Conservation (phyloP, 2,113 vertebrate genomes). For the Gavia stellata region DNA sequence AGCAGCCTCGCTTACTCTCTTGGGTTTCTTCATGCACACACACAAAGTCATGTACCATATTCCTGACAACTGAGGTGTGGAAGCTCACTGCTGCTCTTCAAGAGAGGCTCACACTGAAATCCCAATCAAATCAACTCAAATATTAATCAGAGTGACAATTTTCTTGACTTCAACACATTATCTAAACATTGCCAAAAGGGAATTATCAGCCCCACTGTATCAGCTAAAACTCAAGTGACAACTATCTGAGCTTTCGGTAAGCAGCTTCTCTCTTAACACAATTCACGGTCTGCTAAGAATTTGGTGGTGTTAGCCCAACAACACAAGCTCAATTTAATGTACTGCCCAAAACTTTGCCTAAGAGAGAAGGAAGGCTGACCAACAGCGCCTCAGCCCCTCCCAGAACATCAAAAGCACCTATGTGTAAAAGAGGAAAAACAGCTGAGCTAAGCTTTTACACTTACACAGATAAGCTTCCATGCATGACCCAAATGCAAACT, state of each 20-base stretch:
- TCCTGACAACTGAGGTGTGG: background rate
- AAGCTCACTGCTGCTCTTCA: background rate
- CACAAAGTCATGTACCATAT: background rate
- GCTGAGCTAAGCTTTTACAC: background rate
- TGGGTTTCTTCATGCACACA: background rate
- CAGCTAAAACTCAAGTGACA: background rate
- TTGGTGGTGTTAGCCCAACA: background rate
- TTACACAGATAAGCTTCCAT: background rate
- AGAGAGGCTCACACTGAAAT: background rate
- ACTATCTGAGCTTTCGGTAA: background rate
- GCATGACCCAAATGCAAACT: background rate
- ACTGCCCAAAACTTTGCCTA: background rate
- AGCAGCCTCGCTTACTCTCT: background rate
- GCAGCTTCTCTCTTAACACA: background rate
- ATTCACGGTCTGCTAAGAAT: background rate
- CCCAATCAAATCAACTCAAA: background rate
- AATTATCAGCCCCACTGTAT: background rate
- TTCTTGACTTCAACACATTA: background rate
- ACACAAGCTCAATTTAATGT: background rate
- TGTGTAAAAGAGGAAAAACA: background rate
- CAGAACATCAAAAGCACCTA: constrained; percentile 26
- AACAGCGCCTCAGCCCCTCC: background rate
- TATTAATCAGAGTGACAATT: background rate
- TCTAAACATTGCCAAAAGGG: background rate
- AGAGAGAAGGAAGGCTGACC: background rate